phyloP scores from a whole-genome alignment of 1,140 invertebrate genomes.

The Adoxophyes honmai region DNA sequence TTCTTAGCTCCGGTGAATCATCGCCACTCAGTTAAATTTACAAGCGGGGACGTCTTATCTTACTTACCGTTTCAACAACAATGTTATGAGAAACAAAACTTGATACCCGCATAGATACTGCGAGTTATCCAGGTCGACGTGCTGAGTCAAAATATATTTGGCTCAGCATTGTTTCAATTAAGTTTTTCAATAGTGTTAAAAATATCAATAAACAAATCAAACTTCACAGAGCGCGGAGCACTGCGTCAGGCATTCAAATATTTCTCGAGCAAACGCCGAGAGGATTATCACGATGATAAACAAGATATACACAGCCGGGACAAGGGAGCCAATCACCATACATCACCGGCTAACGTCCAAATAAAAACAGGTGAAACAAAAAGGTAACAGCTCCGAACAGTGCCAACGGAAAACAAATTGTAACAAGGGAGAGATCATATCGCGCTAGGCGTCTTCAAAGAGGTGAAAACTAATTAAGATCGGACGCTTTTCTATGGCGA shows the following conservation, averaged over 20 bases:
- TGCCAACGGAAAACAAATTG: conserved; percentile 72
- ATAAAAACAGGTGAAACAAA: conserved; percentile 68
- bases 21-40: conserved; percentile 50
- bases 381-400: conserved; percentile 50
- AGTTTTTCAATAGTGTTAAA: conserved; percentile 47
- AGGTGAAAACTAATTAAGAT: conserved; percentile 77
- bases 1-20: conserved; percentile 41
- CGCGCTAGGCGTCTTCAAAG: conserved; percentile 70
- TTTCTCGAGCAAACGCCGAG: conserved; percentile 48
- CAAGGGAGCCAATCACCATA: conserved; percentile 73
- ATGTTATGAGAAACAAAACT: conserved; percentile 36
- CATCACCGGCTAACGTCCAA: conserved; percentile 58
- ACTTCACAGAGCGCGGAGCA: conserved; percentile 39
- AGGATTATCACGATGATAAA: conserved; percentile 71
- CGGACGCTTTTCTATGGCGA: conserved; percentile 71
- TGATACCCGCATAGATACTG: conserved; percentile 40
- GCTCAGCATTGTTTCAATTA: conserved; percentile 51
- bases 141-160: conserved; percentile 57
- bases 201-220: conserved; percentile 61
- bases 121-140: conserved; percentile 28
- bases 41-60: conserved; percentile 50
- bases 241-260: conserved; percentile 52
- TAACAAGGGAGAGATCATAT: conserved; percentile 71
- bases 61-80: conserved; percentile 31
- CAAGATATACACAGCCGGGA: conserved; percentile 65